Evolutionary conservation across 2,797 vertebrate species (phyloP).

Genomic region (Brachyalestes nurse): DNA sequence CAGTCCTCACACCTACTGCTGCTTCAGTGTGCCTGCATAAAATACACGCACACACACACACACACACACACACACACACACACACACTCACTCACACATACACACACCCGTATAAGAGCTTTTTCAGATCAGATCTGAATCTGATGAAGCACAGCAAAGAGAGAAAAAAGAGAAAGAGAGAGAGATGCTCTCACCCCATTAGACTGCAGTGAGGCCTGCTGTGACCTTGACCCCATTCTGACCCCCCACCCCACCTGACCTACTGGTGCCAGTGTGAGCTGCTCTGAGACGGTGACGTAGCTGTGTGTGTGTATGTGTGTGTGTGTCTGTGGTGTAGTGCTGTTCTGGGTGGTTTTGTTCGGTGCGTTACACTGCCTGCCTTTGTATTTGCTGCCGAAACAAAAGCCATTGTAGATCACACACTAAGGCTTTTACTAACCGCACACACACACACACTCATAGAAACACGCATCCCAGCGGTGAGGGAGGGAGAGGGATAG

Average conservation of each 20-base stretch:
- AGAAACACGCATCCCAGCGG: not conserved
- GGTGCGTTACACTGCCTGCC: slow-evolving; percentile 32
- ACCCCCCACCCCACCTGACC: slow-evolving; percentile 13
- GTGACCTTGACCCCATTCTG: slow-evolving; percentile 33
- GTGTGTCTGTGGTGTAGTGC: slow-evolving; percentile 27
- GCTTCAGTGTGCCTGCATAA: too few species aligned
- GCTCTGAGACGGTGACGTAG: slow-evolving; percentile 55
- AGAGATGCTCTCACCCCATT: not conserved
- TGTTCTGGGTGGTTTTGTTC: slow-evolving; percentile 31
- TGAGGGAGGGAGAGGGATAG: slow-evolving; percentile 2
- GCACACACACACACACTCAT: slow-evolving; percentile 35
- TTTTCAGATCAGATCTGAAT: not conserved
- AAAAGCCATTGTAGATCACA: slow-evolving; percentile 53
- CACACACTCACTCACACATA: too few species aligned
- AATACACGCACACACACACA: too few species aligned
- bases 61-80: too few species aligned
- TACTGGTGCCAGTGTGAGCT: slow-evolving; percentile 75
- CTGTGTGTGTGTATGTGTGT: slow-evolving; percentile 12
- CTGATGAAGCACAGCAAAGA: not conserved
- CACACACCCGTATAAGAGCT: not conserved
- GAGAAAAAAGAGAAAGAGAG: not conserved
- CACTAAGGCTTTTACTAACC: slow-evolving; percentile 44
- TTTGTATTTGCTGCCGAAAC: slow-evolving; percentile 47
- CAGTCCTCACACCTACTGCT: too few species aligned
- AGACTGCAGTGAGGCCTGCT: not conserved